These are phyloP conservation scores for Heliconius himera DNA, from an alignment of 1,140 invertebrate genomes.

Conservation along the genomic window DNA sequence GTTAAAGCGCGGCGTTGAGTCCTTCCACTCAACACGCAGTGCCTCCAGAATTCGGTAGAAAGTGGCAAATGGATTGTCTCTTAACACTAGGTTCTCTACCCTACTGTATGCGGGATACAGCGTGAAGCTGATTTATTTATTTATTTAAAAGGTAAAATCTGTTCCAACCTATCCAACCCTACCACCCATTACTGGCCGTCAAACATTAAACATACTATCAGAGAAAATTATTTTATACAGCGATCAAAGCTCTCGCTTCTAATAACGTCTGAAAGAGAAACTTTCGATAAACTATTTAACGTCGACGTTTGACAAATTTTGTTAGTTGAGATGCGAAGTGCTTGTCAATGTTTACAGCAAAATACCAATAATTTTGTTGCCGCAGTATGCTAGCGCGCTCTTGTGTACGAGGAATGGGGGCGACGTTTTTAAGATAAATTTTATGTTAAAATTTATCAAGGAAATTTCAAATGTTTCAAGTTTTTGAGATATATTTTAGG, in stretches of 20 bases:
- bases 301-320: slow-evolving; percentile 40
- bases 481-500: too few relatives aligned
- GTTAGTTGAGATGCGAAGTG: slow-evolving; percentile 24
- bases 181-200: background rate
- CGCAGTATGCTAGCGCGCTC: background rate
- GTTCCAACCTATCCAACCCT: background rate
- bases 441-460: background rate
- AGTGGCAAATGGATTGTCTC: too few relatives aligned
- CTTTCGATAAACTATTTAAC: slow-evolving; percentile 45
- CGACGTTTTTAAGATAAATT: background rate
- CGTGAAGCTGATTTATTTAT: too few relatives aligned
- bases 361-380: slow-evolving; percentile 13
- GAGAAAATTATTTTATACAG: slow-evolving; percentile 27
- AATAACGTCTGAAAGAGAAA: slow-evolving; percentile 38
- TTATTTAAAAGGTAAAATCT: too few relatives aligned
- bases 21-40: too few relatives aligned
- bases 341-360: slow-evolving; percentile 12
- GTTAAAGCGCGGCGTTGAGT: too few relatives aligned
- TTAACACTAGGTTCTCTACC: too few relatives aligned
- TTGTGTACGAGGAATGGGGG: background rate
- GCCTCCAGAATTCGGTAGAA: too few relatives aligned
- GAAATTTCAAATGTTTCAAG: background rate
- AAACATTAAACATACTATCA: background rate
- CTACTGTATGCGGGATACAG: too few relatives aligned
- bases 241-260: slow-evolving; percentile 25